Base-by-base conservation (phyloP, 2,113 vertebrate species). In the Lophotis ruficrista region DNA sequence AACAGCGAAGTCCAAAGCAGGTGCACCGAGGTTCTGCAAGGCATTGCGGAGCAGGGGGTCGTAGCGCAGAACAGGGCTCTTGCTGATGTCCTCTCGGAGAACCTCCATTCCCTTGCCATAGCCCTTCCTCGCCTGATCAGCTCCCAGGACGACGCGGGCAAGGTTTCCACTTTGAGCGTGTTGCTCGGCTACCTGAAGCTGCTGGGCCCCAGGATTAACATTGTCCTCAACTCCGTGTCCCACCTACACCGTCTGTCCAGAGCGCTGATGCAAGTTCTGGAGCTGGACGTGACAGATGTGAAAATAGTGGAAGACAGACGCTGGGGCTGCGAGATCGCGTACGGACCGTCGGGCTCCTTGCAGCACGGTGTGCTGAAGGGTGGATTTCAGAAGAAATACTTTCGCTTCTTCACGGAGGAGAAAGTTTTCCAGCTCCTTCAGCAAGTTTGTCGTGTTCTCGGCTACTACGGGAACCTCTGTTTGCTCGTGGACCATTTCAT, bases 81-180 rank as follows among this genome's bases (percentile, higher is more conserved):
- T 21, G 98, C 98, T 2, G 98, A 99, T 2, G 71, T 99, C 86
- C 97, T 99, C 4, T 99, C 99, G 0, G 99, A 99, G 96, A 99
- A 98, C 79, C 98, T 99, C 16, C 99, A 99, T 77, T 98, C 98
- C 68, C 97, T 99, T 7, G 96, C 98, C 79, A 99, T 99, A 0
- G 98, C 99, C 9, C 97, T 99, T 37, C 99, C 99, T 31, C 98
- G 99, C 77, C 98, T 99, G 33, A 99, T 99, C 98, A 99, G 97
- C 90, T 98, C 99, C 16, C 98, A 98, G 54, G 99, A 99, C 5
- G 99, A 99, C 95, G 93, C 85, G 18, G 98, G 98, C 95, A 99
- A 99, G 95, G 83, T 98, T 20, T 98, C 99, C 53, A 98, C 99
- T 2, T 97, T 99, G 28, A 98, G 98, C 21, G 97, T 99, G 56